Percentiles rank a stretch among this genome's conserved stretches.
Conservation (phyloP, 1,140 invertebrate genomes). For the Trachymyrmex septentrionalis region DNA sequence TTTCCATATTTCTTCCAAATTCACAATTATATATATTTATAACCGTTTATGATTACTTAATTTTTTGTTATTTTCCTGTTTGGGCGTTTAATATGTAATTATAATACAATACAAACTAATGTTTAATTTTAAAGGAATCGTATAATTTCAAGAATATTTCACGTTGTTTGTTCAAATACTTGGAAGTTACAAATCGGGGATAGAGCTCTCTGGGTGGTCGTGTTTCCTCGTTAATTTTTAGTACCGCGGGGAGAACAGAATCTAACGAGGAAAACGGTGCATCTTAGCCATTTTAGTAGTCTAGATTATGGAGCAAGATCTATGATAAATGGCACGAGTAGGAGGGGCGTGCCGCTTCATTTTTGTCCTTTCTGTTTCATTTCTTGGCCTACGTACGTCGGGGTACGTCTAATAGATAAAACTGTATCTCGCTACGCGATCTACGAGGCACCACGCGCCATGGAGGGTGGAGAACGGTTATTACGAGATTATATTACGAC, state of each 20-base stretch:
- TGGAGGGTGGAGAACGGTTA: slow-evolving; percentile 58
- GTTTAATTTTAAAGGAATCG: background rate
- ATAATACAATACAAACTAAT: too few relatives aligned
- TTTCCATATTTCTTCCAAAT: background rate
- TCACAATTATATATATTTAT: background rate
- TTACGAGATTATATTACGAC: slow-evolving; percentile 67
- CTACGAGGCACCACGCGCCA: slow-evolving; percentile 56
- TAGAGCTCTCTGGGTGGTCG: slow-evolving; percentile 13
- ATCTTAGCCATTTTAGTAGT: slow-evolving; percentile 55
- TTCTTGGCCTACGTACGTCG: slow-evolving; percentile 38
- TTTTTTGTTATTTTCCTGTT: background rate
- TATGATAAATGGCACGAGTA: slow-evolving; percentile 67
- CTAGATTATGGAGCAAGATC: slow-evolving; percentile 61
- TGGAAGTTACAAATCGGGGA: background rate
- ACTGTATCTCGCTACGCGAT: slow-evolving; percentile 64
- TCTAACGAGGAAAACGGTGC: slow-evolving; percentile 22
- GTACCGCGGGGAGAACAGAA: slow-evolving; percentile 16
- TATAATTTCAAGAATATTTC: background rate
- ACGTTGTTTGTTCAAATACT: background rate
- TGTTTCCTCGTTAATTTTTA: slow-evolving; percentile 28
- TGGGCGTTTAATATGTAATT: background rate
- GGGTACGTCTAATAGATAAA: slow-evolving; percentile 46
- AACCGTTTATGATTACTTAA: too few relatives aligned
- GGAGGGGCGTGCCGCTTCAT: slow-evolving; percentile 14
- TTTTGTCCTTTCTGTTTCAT: background rate